These are phyloP conservation scores for Epinephelus cyanopodus DNA, from an alignment of 2,113 vertebrate genomes.

Conservation along the genomic window DNA sequence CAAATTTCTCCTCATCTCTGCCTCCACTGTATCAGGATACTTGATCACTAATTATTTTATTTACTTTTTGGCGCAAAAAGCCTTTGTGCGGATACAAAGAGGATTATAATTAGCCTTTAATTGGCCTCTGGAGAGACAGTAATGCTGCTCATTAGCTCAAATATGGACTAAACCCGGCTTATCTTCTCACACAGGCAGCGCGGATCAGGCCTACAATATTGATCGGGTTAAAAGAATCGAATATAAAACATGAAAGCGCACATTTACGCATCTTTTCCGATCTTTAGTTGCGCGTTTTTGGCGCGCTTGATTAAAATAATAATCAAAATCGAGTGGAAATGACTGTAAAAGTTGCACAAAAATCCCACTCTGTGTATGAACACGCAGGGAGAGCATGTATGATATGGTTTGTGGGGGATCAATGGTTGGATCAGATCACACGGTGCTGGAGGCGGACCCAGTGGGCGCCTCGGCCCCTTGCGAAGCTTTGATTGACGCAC, in stretches of 20 bases:
- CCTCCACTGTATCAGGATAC: slow-evolving; percentile 49
- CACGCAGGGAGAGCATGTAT: not conserved
- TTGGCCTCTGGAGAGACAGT: slow-evolving; percentile 28
- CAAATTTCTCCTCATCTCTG: slow-evolving; percentile 85
- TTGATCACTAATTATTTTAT: slow-evolving; percentile 67
- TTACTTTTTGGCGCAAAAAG: slow-evolving; percentile 50
- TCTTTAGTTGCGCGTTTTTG: not conserved
- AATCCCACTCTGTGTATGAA: not conserved
- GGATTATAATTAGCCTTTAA: slow-evolving; percentile 43
- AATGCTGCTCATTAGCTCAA: slow-evolving; percentile 19
- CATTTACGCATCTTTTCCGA: not conserved
- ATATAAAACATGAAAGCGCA: not conserved
- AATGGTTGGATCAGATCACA: slow-evolving; percentile 58
- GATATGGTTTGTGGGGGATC: slow-evolving; percentile 52
- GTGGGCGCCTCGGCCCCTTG: slow-evolving; percentile 81
- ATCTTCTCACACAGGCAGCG: slow-evolving; percentile 14
- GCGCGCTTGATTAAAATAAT: not conserved
- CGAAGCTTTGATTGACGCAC: slow-evolving; percentile 89
- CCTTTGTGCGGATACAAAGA: slow-evolving; percentile 16
- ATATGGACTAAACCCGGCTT: slow-evolving; percentile 41
- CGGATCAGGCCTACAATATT: slow-evolving; percentile 11
- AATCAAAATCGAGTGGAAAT: not conserved
- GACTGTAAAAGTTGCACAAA: not conserved
- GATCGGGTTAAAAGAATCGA: slow-evolving; percentile 27
- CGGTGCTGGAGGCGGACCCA: slow-evolving; percentile 63